These are phyloP conservation scores for Labroides dimidiatus DNA, from an alignment of 2,797 vertebrate genomes.

Conservation along the genomic window DNA sequence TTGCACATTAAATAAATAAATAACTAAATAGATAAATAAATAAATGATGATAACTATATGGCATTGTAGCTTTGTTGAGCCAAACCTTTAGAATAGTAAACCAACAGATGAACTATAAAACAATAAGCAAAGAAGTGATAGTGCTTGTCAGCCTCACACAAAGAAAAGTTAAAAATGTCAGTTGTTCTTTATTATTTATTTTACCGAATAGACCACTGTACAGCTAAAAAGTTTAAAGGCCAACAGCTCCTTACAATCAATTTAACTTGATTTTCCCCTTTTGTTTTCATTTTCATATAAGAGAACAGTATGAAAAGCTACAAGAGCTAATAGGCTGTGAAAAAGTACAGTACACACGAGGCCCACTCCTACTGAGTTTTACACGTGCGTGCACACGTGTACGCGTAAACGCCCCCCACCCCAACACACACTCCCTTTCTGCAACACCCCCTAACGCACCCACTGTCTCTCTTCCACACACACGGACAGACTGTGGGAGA, in stretches of 20 bases:
- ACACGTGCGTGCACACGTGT: constrained; percentile 56
- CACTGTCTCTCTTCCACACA: background rate
- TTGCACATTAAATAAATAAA: background rate
- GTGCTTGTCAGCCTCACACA: background rate
- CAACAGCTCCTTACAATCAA: background rate
- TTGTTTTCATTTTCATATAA: background rate
- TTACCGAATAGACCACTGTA: no score
- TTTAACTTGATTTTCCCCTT: background rate
- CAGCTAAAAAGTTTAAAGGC: background rate
- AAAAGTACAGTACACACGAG: constrained; percentile 20
- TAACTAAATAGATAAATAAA: background rate
- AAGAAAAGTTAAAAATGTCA: background rate
- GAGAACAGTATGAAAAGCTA: background rate
- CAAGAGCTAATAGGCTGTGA: background rate
- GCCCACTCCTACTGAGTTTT: constrained; percentile 33
- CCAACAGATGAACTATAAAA: no score
- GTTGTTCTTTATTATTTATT: no score
- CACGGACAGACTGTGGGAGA: constrained; percentile 25
- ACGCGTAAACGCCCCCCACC: constrained; percentile 28
- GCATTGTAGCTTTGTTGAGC: background rate
- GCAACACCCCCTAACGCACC: background rate
- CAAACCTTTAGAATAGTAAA: constrained; percentile 30
- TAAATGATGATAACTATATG: constrained; percentile 23
- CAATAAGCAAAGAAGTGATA: background rate
- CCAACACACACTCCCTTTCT: background rate